These are phyloP conservation scores for Anguilla obscura DNA, from an alignment of 2,797 vertebrate species.

Conservation along the genomic window DNA sequence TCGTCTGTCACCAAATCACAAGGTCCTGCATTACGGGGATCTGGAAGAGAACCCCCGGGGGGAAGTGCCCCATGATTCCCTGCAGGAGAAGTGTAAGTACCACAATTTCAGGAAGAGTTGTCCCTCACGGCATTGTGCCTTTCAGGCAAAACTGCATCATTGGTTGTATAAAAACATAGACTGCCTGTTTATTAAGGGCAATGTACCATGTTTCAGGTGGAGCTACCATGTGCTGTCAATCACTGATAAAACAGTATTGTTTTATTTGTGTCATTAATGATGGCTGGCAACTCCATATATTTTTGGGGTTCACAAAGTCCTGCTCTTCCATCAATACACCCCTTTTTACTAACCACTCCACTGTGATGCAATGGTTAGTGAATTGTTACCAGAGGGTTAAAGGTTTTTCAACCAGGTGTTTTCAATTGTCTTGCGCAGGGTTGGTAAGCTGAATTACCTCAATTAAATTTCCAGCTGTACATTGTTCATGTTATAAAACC, in stretches of 20 bases:
- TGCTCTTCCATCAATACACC: too few relatives aligned
- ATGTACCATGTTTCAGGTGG: neutral
- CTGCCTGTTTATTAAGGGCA: neutral
- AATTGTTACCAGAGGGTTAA: too few relatives aligned
- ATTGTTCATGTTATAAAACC: neutral
- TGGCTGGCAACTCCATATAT: too few relatives aligned
- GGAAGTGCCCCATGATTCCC: constrained; percentile 82
- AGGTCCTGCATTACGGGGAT: constrained; percentile 84
- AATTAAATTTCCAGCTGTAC: neutral
- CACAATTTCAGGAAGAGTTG: neutral
- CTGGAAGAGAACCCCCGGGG: constrained; percentile 82
- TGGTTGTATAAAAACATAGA: neutral
- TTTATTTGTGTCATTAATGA: neutral
- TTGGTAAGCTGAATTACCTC: neutral
- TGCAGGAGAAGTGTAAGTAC: constrained; percentile 83
- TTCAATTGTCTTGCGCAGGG: neutral
- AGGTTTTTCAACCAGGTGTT: too few relatives aligned
- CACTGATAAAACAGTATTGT: neutral
- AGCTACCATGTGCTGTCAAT: neutral
- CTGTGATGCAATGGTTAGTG: too few relatives aligned
- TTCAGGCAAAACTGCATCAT: neutral
- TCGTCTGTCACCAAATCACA: constrained; percentile 85
- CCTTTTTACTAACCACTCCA: too few relatives aligned
- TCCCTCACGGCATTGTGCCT: neutral
- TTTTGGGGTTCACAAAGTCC: too few relatives aligned